Conservation (phyloP, 2,797 vertebrate genomes). For the Delichon dasypus region DNA sequence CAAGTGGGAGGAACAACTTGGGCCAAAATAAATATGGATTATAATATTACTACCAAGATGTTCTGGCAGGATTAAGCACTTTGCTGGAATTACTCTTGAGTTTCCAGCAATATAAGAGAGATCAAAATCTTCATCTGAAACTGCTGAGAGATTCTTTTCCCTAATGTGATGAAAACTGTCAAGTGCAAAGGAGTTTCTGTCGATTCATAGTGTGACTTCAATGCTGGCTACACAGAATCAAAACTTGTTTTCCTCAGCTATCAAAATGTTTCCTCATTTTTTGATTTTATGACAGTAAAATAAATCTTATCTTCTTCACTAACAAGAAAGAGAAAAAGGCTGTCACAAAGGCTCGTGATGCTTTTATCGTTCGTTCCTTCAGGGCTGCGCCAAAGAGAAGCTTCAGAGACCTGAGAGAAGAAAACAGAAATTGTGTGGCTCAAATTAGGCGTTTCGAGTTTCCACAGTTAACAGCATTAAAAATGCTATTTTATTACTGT, state of each 20-base stretch:
- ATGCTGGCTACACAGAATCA: background rate
- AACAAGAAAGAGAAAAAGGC: background rate
- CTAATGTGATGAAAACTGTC: slow-evolving; percentile 34
- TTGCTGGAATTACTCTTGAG: background rate
- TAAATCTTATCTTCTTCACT: slow-evolving; percentile 19
- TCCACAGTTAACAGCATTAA: background rate
- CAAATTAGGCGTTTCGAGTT: background rate
- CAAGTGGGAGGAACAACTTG: background rate
- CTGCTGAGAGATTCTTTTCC: slow-evolving; percentile 3
- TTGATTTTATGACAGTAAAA: slow-evolving; percentile 45
- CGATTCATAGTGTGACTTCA: background rate
- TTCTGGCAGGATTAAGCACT: background rate
- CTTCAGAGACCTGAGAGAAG: background rate
- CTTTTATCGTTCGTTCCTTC: slow-evolving; percentile 2
- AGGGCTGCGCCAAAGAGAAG: background rate
- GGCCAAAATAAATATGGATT: background rate
- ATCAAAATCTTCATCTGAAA: slow-evolving; percentile 39
- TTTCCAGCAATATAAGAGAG: background rate
- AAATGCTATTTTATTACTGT: background rate
- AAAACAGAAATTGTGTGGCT: background rate
- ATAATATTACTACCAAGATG: background rate
- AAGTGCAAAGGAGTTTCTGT: slow-evolving; percentile 42
- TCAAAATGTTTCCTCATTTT: slow-evolving; percentile 32
- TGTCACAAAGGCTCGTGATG: background rate
- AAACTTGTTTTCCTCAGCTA: slow-evolving; percentile 45